These are phyloP conservation scores for Agraylea sexmaculata DNA, from an alignment of 1,140 invertebrate species.

Conservation along the genomic window DNA sequence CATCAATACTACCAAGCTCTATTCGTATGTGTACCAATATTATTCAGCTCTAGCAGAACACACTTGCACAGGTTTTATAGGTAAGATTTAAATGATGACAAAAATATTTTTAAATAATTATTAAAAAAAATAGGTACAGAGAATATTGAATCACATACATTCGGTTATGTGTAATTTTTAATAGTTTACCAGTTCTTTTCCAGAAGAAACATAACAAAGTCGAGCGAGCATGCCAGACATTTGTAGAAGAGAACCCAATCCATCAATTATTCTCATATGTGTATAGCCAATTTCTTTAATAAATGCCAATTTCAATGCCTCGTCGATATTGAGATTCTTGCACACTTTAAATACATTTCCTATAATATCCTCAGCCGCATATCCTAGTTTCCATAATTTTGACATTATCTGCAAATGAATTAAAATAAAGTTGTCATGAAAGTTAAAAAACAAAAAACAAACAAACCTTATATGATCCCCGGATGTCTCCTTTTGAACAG, in stretches of 20 bases:
- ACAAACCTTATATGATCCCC: slow-evolving; percentile 70
- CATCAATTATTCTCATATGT: slow-evolving; percentile 84
- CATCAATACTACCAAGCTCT: too few species aligned
- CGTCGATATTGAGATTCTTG: slow-evolving; percentile 73
- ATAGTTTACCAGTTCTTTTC: slow-evolving; percentile 4
- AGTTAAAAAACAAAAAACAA: slow-evolving; percentile 11
- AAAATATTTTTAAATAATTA: too few species aligned
- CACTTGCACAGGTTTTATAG: too few species aligned
- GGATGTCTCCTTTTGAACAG: slow-evolving; percentile 72
- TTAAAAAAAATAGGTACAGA: background rate
- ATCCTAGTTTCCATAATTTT: slow-evolving; percentile 85
- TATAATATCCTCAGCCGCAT: slow-evolving; percentile 93
- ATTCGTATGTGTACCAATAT: too few species aligned
- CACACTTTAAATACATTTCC: slow-evolving; percentile 88
- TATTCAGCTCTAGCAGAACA: too few species aligned
- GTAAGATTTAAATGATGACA: too few species aligned
- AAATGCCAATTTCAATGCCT: slow-evolving; percentile 75
- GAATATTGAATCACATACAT: background rate
- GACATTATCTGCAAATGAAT: slow-evolving; percentile 52
- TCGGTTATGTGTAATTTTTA: background rate
- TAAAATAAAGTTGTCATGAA: background rate
- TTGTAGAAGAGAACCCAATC: slow-evolving; percentile 77
- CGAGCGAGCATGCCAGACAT: slow-evolving; percentile 77
- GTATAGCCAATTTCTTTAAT: slow-evolving; percentile 90
- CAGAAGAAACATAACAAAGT: slow-evolving; percentile 48